These are phyloP conservation scores for Vombatus ursinus DNA, from an alignment of 2,113 vertebrate species.

Conservation along the genomic window DNA sequence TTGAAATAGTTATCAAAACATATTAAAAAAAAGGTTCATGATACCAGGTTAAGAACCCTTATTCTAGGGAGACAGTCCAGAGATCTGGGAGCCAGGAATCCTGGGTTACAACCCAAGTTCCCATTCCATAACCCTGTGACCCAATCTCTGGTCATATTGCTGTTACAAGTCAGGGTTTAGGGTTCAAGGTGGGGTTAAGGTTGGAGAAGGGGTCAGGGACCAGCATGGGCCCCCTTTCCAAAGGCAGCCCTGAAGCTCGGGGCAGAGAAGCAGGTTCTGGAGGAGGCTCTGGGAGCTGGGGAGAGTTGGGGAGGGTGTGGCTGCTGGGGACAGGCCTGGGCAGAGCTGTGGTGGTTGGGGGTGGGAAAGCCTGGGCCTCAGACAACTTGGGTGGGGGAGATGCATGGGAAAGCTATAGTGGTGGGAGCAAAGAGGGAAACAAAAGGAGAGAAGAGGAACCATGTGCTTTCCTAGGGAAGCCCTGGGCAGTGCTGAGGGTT, in stretches of 20 bases:
- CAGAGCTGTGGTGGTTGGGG: slow-evolving; percentile 57
- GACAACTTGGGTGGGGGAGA: slow-evolving; percentile 39
- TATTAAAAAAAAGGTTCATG: background rate
- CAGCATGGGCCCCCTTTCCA: slow-evolving; percentile 10
- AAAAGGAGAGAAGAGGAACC: background rate
- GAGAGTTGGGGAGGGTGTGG: slow-evolving; percentile 73
- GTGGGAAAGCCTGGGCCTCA: slow-evolving; percentile 45
- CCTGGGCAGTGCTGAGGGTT: background rate
- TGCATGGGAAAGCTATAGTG: slow-evolving; percentile 7
- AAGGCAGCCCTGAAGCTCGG: slow-evolving; percentile 35
- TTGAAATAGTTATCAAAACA: background rate
- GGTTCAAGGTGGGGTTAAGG: slow-evolving; percentile 65
- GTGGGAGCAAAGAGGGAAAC: background rate
- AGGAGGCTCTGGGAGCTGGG: slow-evolving; percentile 66
- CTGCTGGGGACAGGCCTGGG: slow-evolving; percentile 68
- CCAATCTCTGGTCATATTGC: background rate
- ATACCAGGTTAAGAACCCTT: background rate
- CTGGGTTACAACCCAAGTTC: background rate
- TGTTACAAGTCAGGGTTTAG: slow-evolving; percentile 49
- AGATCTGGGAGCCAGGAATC: background rate
- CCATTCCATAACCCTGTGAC: background rate
- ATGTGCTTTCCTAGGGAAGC: background rate
- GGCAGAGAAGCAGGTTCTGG: background rate
- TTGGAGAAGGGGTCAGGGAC: slow-evolving; percentile 10
- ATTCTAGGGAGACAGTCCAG: background rate